Evolutionary conservation across 2,797 vertebrate species (phyloP).

Genomic region (Spondyliosoma cantharus): DNA sequence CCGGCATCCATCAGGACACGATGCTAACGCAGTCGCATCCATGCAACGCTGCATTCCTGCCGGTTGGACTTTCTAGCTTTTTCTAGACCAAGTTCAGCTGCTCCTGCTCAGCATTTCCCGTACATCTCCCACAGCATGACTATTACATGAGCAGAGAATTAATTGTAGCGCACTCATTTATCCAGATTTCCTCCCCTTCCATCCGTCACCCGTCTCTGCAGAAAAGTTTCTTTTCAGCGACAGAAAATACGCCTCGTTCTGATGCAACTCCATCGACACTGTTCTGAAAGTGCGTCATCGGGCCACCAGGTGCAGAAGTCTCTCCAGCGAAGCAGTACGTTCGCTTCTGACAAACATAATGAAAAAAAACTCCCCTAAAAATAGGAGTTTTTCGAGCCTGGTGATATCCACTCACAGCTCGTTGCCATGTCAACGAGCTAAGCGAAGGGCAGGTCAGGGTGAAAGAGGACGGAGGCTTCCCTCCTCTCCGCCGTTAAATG

Average conservation of each 20-base stretch:
- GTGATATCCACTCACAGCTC: slow-evolving; percentile 18
- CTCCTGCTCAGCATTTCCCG: neutral
- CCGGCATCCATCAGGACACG: no score
- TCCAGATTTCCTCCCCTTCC: neutral
- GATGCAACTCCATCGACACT: neutral
- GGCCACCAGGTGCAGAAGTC: neutral
- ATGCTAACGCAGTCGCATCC: no score
- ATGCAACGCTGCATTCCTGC: no score
- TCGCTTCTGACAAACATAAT: slow-evolving; percentile 12
- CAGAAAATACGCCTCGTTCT: neutral
- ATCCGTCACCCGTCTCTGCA: neutral
- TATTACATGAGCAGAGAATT: neutral
- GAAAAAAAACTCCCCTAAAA: slow-evolving; percentile 9
- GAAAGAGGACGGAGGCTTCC: slow-evolving; percentile 19
- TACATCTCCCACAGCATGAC: neutral
- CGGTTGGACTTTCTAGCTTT: no score
- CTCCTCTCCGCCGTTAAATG: slow-evolving; percentile 8
- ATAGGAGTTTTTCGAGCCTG: slow-evolving; percentile 5
- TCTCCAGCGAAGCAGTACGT: neutral
- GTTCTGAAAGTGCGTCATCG: neutral
- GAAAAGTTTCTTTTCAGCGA: neutral
- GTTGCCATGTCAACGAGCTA: slow-evolving; percentile 56
- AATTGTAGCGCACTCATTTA: neutral
- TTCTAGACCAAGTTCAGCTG: no score
- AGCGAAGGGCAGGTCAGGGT: slow-evolving; percentile 27